Conservation (phyloP, 2,797 vertebrate genomes). For the Arrhamphus sclerolepis region DNA sequence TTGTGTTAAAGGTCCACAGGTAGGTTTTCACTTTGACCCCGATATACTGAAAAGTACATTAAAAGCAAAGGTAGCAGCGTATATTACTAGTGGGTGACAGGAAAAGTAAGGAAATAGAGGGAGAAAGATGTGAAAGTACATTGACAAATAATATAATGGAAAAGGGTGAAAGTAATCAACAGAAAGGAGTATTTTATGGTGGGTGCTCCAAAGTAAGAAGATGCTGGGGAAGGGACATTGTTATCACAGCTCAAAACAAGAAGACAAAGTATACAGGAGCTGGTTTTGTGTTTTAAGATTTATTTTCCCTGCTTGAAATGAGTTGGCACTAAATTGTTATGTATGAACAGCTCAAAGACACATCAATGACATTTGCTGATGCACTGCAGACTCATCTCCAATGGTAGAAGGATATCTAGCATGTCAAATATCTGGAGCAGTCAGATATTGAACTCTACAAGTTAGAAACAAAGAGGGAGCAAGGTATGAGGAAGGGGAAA, state of each 20-base stretch:
- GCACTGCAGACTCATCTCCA: too few species aligned
- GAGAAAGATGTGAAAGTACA: slow-evolving; percentile 2
- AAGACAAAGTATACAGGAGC: not conserved
- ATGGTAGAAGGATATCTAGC: too few species aligned
- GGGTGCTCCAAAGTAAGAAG: not conserved
- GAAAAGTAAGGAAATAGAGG: not conserved
- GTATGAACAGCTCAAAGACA: too few species aligned
- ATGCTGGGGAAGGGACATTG: not conserved
- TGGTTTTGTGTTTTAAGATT: slow-evolving; percentile 7
- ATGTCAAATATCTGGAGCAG: too few species aligned
- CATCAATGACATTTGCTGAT: too few species aligned
- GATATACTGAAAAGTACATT: slow-evolving; percentile 2
- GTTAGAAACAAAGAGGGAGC: too few species aligned
- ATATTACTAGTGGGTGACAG: not conserved
- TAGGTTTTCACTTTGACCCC: not conserved
- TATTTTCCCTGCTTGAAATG: not conserved
- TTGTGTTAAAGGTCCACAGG: not conserved
- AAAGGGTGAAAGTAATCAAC: not conserved
- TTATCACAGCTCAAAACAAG: slow-evolving; percentile 7
- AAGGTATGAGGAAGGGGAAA: too few species aligned
- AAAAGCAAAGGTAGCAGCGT: not conserved
- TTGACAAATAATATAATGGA: not conserved
- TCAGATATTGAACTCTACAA: too few species aligned
- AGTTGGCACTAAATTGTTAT: too few species aligned
- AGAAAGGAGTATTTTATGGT: not conserved